Conservation (phyloP, 2,797 vertebrate genomes). For the Staurois parvus region DNA sequence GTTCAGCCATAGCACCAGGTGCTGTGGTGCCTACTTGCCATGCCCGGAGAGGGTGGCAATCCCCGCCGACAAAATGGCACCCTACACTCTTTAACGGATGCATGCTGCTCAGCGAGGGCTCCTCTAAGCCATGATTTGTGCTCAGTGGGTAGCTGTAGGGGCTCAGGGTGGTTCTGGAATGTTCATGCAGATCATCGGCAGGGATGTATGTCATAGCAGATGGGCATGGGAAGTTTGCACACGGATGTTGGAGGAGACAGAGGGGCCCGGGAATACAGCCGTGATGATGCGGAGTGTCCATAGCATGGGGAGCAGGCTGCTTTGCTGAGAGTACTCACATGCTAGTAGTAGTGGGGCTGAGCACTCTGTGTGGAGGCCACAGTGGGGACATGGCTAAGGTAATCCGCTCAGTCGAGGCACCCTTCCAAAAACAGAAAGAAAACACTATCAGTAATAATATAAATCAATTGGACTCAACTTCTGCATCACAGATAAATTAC, state of each 20-base stretch:
- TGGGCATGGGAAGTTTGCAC: slow-evolving; percentile 74
- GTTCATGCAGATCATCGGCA: slow-evolving; percentile 75
- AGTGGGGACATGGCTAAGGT: slow-evolving; percentile 21
- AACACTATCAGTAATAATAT: background rate
- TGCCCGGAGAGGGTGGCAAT: slow-evolving; percentile 59
- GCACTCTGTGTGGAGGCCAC: slow-evolving; percentile 71
- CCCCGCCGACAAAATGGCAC: slow-evolving; percentile 64
- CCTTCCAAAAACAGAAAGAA: slow-evolving; percentile 68
- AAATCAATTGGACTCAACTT: too few relatives aligned
- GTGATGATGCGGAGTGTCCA: slow-evolving; percentile 81
- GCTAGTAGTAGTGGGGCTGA: slow-evolving; percentile 71
- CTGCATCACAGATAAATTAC: too few relatives aligned
- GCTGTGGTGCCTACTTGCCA: slow-evolving; percentile 63
- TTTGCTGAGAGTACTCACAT: slow-evolving; percentile 80
- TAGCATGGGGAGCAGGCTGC: slow-evolving; percentile 75
- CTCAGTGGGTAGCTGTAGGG: slow-evolving; percentile 82
- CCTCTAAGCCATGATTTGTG: slow-evolving; percentile 81
- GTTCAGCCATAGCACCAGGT: slow-evolving; percentile 63
- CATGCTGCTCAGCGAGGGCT: slow-evolving; percentile 76
- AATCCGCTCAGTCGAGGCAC: slow-evolving; percentile 35
- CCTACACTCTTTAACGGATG: slow-evolving; percentile 75
- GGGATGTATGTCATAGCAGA: slow-evolving; percentile 76
- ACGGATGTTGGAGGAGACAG: slow-evolving; percentile 72
- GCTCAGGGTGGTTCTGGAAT: slow-evolving; percentile 72
- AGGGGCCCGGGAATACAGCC: slow-evolving; percentile 77